Evolutionary conservation across 2,888 invertebrate species (phyloP).

Genomic region (Crocallis elinguaria): DNA sequence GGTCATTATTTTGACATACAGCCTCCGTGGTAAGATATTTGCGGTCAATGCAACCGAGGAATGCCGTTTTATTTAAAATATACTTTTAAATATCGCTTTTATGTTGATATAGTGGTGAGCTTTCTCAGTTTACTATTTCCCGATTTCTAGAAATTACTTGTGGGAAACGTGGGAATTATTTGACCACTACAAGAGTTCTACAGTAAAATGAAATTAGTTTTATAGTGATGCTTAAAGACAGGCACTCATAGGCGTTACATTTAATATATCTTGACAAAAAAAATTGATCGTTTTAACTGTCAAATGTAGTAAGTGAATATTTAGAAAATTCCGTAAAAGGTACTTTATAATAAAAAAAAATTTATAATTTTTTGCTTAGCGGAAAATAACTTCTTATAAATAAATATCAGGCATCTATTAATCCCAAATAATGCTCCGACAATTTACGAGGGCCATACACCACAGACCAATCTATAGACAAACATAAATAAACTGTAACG

Average conservation of each 20-base stretch:
- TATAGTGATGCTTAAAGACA: too few relatives aligned
- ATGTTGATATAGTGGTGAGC: constrained; percentile 64
- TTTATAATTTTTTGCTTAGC: too few relatives aligned
- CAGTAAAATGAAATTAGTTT: background rate
- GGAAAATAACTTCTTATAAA: too few relatives aligned
- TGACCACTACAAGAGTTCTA: background rate
- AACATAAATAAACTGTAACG: constrained; percentile 65
- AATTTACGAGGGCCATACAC: constrained; percentile 61
- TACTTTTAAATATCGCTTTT: constrained; percentile 68
- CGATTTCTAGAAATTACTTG: constrained; percentile 20
- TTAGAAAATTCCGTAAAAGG: too few relatives aligned
- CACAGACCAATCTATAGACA: constrained; percentile 58
- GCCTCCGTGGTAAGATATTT: constrained; percentile 70
- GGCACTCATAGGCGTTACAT: too few relatives aligned
- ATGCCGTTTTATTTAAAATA: constrained; percentile 74
- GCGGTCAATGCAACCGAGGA: constrained; percentile 77
- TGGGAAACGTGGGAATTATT: constrained; percentile 31
- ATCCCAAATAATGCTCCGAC: constrained; percentile 46
- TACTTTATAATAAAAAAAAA: too few relatives aligned
- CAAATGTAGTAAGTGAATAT: too few relatives aligned
- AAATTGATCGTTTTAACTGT: too few relatives aligned
- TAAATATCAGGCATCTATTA: constrained; percentile 40
- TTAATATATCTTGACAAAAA: too few relatives aligned
- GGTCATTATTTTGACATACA: constrained; percentile 83
- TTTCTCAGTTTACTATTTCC: constrained; percentile 37